phyloP scores from a whole-genome alignment of 2,888 invertebrate genomes.

The Drosophila mercatorum region DNA sequence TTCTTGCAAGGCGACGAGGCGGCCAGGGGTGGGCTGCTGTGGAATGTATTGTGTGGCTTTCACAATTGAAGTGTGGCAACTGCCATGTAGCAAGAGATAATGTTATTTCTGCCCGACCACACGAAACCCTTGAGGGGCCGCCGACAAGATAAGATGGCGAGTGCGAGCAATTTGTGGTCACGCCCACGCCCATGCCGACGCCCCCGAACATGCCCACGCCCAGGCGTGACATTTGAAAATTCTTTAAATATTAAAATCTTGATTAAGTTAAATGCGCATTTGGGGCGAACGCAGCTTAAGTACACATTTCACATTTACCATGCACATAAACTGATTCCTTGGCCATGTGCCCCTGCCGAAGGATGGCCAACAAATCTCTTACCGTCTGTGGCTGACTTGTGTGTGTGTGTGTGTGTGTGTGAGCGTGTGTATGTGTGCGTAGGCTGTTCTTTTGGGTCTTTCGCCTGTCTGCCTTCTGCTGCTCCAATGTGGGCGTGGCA shows the following conservation, averaged over 20 bases:
- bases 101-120: conserved; percentile 57
- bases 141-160: conserved; percentile 36
- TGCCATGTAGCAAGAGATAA: conserved; percentile 54
- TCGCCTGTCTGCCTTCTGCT: background rate
- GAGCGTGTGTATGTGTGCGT: background rate
- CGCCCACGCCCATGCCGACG: conserved; percentile 14
- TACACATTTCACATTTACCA: conserved; percentile 59
- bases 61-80: conserved; percentile 65
- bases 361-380: conserved; percentile 42
- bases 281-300: conserved; percentile 64
- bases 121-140: conserved; percentile 52
- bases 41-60: conserved; percentile 54
- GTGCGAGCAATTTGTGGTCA: conserved; percentile 43
- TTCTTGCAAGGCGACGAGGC: conserved; percentile 8
- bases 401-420: background rate
- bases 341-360: conserved; percentile 35
- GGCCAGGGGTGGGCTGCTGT: background rate
- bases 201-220: conserved; percentile 11
- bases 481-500: conserved; percentile 3
- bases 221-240: conserved; percentile 56
- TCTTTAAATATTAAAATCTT: conserved; percentile 83
- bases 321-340: conserved; percentile 64
- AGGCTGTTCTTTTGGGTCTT: conserved; percentile 11
- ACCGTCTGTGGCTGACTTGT: conserved; percentile 3
- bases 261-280: conserved; percentile 83